These are phyloP conservation scores for Drosophila borealis DNA, from an alignment of 2,888 invertebrate genomes.

Conservation along the genomic window DNA sequence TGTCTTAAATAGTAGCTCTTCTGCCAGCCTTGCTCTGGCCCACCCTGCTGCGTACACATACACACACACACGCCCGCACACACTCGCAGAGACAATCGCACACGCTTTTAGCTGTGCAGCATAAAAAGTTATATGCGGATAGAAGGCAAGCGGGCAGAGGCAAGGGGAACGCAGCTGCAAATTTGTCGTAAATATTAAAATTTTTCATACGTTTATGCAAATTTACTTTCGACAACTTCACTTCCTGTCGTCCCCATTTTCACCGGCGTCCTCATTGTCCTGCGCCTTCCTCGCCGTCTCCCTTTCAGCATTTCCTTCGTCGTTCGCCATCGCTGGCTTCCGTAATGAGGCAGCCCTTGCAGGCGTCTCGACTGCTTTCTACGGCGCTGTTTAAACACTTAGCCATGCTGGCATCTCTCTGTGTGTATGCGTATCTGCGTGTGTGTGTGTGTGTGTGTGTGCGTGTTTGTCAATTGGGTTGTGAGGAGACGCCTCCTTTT, in stretches of 20 bases:
- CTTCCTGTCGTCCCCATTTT: slow-evolving; percentile 60
- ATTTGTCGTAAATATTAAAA: slow-evolving; percentile 78
- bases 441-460: slow-evolving; percentile 19
- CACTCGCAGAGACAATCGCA: neutral
- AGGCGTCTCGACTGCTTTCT: slow-evolving; percentile 37
- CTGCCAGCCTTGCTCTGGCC: slow-evolving; percentile 21
- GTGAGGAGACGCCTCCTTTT: slow-evolving; percentile 28
- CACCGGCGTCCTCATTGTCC: slow-evolving; percentile 13
- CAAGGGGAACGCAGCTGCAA: slow-evolving; percentile 49
- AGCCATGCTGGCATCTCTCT: slow-evolving; percentile 21
- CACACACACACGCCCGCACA: neutral
- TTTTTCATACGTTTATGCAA: slow-evolving; percentile 80
- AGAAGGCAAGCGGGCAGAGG: neutral
- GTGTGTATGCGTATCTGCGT: slow-evolving; percentile 2
- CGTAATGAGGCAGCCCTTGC: slow-evolving; percentile 60
- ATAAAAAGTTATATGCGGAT: slow-evolving; percentile 2
- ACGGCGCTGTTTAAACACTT: slow-evolving; percentile 58
- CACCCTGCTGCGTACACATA: slow-evolving; percentile 1
- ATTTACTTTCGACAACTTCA: slow-evolving; percentile 75
- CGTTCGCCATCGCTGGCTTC: slow-evolving; percentile 38
- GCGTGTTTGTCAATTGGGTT: slow-evolving; percentile 10
- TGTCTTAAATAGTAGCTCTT: slow-evolving; percentile 28
- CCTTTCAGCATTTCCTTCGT: slow-evolving; percentile 18
- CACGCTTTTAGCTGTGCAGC: neutral
- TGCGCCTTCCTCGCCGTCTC: slow-evolving; percentile 13